Conservation (phyloP, 2,113 vertebrate species). For the Brachionichthys hirsutus region DNA sequence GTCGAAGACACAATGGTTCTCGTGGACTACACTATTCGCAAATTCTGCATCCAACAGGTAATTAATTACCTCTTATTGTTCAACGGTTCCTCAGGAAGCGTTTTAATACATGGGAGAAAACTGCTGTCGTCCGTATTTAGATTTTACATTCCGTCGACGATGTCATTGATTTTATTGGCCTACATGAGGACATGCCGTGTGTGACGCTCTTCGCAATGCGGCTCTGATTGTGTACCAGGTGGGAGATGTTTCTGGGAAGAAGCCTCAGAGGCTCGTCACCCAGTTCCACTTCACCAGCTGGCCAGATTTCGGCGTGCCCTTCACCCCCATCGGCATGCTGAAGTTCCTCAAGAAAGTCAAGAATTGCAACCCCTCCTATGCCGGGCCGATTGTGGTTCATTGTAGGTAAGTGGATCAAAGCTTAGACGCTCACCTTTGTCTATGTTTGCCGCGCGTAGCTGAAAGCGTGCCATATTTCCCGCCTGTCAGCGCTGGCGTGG, state of each 20-base stretch:
- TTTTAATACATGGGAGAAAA: too few relatives aligned
- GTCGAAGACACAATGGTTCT: conserved; percentile 94
- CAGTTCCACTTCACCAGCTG: conserved; percentile 99
- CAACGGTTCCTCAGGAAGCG: not conserved
- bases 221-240: conserved; percentile 76
- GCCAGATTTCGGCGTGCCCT: conserved; percentile 97
- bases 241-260: conserved; percentile 93
- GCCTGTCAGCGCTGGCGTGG: conserved; percentile 87
- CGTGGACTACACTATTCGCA: conserved; percentile 97
- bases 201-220: not conserved
- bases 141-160: too few relatives aligned
- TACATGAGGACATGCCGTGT: too few relatives aligned
- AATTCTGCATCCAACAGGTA: conserved; percentile 99
- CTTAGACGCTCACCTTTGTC: not conserved
- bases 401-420: conserved; percentile 83
- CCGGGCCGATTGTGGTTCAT: conserved; percentile 94
- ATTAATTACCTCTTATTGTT: not conserved
- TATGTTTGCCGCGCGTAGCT: not conserved
- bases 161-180: too few relatives aligned
- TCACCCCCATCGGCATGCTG: conserved; percentile 97
- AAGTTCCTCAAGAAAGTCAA: conserved; percentile 99
- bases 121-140: not conserved
- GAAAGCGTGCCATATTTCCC: not conserved
- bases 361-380: conserved; percentile 90
- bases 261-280: conserved; percentile 94